phyloP scores from a whole-genome alignment of 2,113 vertebrate genomes.

The Caretta caretta region DNA sequence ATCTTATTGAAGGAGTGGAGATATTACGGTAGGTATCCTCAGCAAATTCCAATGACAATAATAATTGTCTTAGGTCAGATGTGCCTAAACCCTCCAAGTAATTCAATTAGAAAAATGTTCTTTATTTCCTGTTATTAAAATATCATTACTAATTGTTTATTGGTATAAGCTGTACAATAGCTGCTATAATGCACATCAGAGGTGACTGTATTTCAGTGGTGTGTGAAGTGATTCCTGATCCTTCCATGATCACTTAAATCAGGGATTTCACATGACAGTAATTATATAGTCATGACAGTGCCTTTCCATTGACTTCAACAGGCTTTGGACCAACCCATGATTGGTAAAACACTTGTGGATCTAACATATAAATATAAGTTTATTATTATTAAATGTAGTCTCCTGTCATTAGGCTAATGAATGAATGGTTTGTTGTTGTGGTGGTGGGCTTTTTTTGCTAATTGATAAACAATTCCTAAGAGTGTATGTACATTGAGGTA shows the following conservation, averaged over 20 bases:
- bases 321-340: not conserved
- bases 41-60: constrained; percentile 52
- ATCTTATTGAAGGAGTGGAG: constrained; percentile 61
- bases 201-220: not conserved
- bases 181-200: not conserved
- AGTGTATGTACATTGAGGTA: not conserved
- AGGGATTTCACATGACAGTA: not conserved
- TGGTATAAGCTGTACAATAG: constrained; percentile 20
- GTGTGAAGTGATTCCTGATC: not conserved
- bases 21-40: constrained; percentile 48
- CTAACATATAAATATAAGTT: constrained; percentile 27
- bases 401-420: not conserved
- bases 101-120: constrained; percentile 46
- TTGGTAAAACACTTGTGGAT: constrained; percentile 29
- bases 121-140: constrained; percentile 59
- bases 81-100: constrained; percentile 45
- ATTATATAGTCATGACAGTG: constrained; percentile 26
- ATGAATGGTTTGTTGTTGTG: not conserved
- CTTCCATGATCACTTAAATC: not conserved
- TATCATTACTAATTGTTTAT: constrained; percentile 8
- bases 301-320: constrained; percentile 26
- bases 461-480: not conserved
- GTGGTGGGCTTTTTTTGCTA: not conserved
- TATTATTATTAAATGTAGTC: not conserved
- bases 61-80: constrained; percentile 47